Evolutionary conservation across 2,113 vertebrate genomes (phyloP), one percentile per base, ranked within the genome.

Genomic region (Callospermophilus lateralis): DNA sequence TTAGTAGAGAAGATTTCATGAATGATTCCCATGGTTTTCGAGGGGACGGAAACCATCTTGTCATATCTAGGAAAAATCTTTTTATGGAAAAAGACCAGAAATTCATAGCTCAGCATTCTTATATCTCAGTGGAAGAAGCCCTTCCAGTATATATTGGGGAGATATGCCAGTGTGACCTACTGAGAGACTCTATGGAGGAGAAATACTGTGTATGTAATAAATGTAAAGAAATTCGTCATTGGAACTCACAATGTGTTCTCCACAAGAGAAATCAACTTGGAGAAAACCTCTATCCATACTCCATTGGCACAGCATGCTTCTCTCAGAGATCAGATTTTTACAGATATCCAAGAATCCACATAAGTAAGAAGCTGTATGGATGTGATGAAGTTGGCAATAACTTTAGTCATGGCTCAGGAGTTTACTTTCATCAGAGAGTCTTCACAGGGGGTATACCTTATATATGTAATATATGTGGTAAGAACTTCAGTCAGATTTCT

Each of bases 311-410:
- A 93, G 68, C 93, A 45, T 79, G 51, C 85, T 97, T 98, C 39
- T 92, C 94, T 70, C 96, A 96, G 68, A 96, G 65, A 77, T 92
- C 95, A 37, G 80, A 96, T 61, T 88, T 98, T 15, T 88, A 55
- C 12, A 87, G 87, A 90, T 78, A 97, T 78, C 98, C 99, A 90
- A 97, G 98, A 87, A 98, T 98, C 24, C 99, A 99, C 96, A 98
- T 98, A 0, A 98, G 98, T 73, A 95, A 92, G 70, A 96, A 93
- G 55, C 77, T 96, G 1, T 98, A 98, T 89, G 97, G 97, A 92
- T 98, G 98, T 97, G 97, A 94, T 11, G 87, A 97, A 53, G 96
- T 94, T 39, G 93, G 88, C 32, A 95, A 84, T 79, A 84, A 95
- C 28, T 97, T 98, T 30, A 96, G 90, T 37, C 96, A 96, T 73